Evolutionary conservation across 2,888 invertebrate species (phyloP).

Genomic region (Trachelus troglodyta): DNA sequence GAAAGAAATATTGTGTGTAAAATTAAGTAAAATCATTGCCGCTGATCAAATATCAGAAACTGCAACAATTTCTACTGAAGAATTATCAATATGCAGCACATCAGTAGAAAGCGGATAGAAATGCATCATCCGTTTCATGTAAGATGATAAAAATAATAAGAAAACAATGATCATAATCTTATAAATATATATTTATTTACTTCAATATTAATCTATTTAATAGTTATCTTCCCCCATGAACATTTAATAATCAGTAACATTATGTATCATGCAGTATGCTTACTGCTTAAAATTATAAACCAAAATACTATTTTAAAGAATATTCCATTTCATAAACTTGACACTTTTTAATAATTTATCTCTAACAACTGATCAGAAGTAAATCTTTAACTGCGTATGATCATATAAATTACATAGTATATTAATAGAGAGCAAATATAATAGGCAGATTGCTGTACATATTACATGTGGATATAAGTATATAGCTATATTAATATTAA

Average conservation of each 20-base stretch:
- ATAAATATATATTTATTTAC: too few relatives aligned
- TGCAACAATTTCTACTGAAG: slow-evolving; percentile 1
- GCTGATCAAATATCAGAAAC: slow-evolving; percentile 18
- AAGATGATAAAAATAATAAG: not conserved
- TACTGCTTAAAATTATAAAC: not conserved
- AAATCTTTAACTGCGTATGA: not conserved
- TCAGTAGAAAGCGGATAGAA: slow-evolving; percentile 7
- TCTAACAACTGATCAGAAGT: not conserved
- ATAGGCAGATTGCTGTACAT: not conserved
- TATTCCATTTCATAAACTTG: not conserved
- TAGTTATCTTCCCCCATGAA: not conserved
- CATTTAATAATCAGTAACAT: not conserved
- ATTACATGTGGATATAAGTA: not conserved
- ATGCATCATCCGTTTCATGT: not conserved
- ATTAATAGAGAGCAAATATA: not conserved
- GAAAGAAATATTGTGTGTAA: slow-evolving; percentile 24
- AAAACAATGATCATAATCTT: slow-evolving; percentile 1
- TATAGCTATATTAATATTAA: not conserved
- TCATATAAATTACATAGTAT: not conserved
- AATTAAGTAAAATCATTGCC: slow-evolving; percentile 26
- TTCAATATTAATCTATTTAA: not conserved
- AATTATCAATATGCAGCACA: slow-evolving; percentile 6
- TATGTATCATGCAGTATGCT: not conserved
- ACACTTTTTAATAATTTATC: not conserved
- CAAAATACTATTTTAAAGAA: not conserved